These are phyloP conservation scores for Caenorhabditis macrosperma DNA, from an alignment of 2,888 invertebrate genomes.

Conservation along the genomic window DNA sequence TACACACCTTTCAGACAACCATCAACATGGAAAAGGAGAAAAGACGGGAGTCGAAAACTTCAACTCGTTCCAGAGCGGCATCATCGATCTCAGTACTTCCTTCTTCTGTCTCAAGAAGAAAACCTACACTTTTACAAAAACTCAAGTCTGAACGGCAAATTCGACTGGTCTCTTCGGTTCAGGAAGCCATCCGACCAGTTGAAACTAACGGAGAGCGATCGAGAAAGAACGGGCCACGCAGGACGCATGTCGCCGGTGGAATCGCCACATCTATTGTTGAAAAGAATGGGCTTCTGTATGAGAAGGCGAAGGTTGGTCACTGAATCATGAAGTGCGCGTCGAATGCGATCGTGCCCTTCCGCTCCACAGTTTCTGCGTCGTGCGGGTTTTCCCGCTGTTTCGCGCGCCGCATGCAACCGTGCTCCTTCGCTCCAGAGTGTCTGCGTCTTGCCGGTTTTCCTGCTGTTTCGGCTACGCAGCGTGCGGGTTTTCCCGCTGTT, in stretches of 20 bases:
- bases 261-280: not conserved
- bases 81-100: not conserved
- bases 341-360: no score
- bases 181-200: constrained; percentile 10
- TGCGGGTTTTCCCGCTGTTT: no score
- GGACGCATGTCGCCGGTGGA: not conserved
- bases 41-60: not conserved
- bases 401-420: no score
- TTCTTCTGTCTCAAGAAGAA: not conserved
- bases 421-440: no score
- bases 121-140: not conserved
- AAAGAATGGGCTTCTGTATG: no score
- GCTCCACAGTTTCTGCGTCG: no score
- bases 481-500: no score
- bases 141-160: not conserved
- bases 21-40: constrained; percentile 1
- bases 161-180: constrained; percentile 21
- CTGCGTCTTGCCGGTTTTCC: no score
- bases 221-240: no score
- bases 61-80: not conserved
- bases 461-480: no score
- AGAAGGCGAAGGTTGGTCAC: no score
- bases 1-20: not conserved
- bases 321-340: no score
- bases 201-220: not conserved